Percentiles rank a stretch among this genome's conserved stretches.
Conservation (phyloP, 2,888 invertebrate species). For the Dyspetes luteomarginatus region DNA sequence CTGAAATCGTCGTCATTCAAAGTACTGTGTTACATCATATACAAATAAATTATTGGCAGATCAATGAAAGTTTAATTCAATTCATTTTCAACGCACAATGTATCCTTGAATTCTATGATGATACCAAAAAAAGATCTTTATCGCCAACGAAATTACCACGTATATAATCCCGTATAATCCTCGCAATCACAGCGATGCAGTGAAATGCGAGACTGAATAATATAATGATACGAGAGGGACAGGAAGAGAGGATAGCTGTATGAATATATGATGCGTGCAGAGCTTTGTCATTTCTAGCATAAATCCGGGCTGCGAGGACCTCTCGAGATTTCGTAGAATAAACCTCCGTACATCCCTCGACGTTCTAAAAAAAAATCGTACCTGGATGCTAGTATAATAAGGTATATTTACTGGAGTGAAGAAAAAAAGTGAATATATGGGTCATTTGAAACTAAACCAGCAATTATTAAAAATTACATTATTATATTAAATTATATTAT, state of each 20-base stretch:
- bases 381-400: no score
- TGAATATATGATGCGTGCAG: neutral
- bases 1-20: no score
- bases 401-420: no score
- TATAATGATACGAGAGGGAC: neutral
- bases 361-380: no score
- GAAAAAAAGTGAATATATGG: no score
- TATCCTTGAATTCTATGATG: neutral
- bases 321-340: neutral
- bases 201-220: constrained; percentile 1
- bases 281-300: constrained; percentile 6
- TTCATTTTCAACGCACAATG: neutral
- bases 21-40: no score
- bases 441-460: no score
- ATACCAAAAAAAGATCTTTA: constrained; percentile 1
- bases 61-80: neutral
- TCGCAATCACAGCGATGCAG: constrained; percentile 10
- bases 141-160: constrained; percentile 19
- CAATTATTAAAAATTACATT: no score
- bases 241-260: neutral
- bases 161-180: constrained; percentile 14
- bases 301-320: constrained; percentile 11
- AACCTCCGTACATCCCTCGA: no score
- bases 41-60: no score
- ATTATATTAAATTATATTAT: no score